Evolutionary conservation across 2,797 vertebrate species (phyloP), one percentile per base, ranked within the genome.

Genomic region (Pangasius larnaudii): DNA sequence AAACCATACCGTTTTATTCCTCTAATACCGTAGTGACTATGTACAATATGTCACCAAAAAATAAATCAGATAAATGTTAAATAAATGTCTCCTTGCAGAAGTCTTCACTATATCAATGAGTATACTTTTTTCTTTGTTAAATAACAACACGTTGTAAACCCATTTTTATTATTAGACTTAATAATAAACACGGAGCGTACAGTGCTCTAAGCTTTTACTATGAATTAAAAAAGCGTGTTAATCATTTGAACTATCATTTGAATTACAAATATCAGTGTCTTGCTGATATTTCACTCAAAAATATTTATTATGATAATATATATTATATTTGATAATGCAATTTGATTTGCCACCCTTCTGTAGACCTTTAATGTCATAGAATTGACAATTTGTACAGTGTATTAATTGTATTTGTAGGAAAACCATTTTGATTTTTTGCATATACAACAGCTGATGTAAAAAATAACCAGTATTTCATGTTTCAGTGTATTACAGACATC

Each of bases 401-500:
- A 58, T 36, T 78, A 9, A 51, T 51, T 53, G 16, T 53, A 53
- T 24, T 36, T 36, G 9, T 53, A 33, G 33, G 49, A 53, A 56
- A 33, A 10, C 24, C 30, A 59, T 80, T 80, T 24, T 3, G 49
- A 53, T n/a, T 33, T 78, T 71, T 13, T 74, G 39, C 74, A 11
- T 42, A 27, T 42, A 4, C 71, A 78, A 16, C 24, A 5, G 42
- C 33, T 81, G 27, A 61, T 61, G 19, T 69, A 42, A 59, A 59
- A 27, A 59, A 81, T 42, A 14, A 30, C 27, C 22, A 27, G 11
- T 59, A 85, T 87, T 90, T 89, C 65, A 85, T 77, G 89, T 90
- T 91, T 88, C 74, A 84, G 27, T 42, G 59, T 63, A 85, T 77
- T 85, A 72, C 74, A 84, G 56, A 77, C 65, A 42, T 65, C 63